phyloP scores from a whole-genome alignment of 2,888 invertebrate species.

The Cephus pygmeus region DNA sequence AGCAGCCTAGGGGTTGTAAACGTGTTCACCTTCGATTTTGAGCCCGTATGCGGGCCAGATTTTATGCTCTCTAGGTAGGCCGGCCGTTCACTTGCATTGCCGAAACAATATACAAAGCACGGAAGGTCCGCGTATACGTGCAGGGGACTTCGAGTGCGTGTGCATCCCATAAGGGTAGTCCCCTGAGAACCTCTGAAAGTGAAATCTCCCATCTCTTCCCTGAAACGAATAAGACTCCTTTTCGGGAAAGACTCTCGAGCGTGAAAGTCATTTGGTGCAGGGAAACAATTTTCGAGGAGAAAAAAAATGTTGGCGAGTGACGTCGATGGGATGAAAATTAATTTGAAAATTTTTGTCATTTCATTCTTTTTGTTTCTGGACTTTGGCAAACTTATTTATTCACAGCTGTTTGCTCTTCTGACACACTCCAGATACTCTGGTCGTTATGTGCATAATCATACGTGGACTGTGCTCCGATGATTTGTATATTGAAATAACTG shows the following conservation, averaged over 20 bases:
- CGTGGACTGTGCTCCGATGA: neutral
- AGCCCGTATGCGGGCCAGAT: conserved; percentile 60
- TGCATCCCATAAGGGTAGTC: conserved; percentile 13
- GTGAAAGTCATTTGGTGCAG: neutral
- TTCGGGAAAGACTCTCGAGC: neutral
- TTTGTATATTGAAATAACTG: neutral
- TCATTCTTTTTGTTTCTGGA: neutral
- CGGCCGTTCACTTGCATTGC: conserved; percentile 12
- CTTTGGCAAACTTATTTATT: neutral
- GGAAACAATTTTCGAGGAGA: neutral
- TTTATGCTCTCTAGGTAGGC: conserved; percentile 42
- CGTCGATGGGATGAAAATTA: neutral
- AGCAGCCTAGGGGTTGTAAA: conserved; percentile 48
- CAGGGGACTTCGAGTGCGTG: conserved; percentile 13
- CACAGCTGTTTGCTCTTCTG: neutral
- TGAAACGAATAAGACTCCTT: neutral
- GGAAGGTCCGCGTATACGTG: conserved; percentile 18
- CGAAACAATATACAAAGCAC: conserved; percentile 17
- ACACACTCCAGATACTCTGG: neutral
- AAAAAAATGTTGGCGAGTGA: neutral
- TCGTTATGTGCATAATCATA: neutral
- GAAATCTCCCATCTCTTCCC: conserved; percentile 34
- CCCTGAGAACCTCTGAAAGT: conserved; percentile 33
- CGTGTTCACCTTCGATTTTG: conserved; percentile 47
- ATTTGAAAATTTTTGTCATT: neutral